A percentile compares a stretch with the other conserved stretches of the same genome.
phyloP scores from a whole-genome alignment of 2,888 invertebrate genomes.

The Notodonta dromedarius region DNA sequence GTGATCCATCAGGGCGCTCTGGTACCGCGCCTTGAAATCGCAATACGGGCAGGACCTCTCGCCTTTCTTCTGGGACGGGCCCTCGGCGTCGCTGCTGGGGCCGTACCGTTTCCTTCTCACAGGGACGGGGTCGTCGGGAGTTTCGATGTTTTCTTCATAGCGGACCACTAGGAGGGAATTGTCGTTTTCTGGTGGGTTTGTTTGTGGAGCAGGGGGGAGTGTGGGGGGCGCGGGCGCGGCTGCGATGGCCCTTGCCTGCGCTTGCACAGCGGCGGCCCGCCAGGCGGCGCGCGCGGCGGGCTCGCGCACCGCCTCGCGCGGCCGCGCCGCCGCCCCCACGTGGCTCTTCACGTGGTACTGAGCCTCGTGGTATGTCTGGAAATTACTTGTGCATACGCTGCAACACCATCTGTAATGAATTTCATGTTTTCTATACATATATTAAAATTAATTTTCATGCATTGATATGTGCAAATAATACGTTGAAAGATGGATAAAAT shows the following conservation, averaged over 20 bases:
- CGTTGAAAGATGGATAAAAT: too few relatives aligned
- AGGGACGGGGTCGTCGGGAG: constrained; percentile 43
- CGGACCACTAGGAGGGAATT: constrained; percentile 68
- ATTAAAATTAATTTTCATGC: background rate
- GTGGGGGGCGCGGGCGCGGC: background rate
- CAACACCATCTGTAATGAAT: constrained; percentile 69
- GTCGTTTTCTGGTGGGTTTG: constrained; percentile 37
- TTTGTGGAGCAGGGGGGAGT: constrained; percentile 15
- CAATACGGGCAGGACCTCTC: constrained; percentile 59
- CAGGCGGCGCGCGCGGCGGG: constrained; percentile 55
- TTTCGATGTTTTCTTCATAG: constrained; percentile 61
- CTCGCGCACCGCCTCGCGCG: constrained; percentile 60
- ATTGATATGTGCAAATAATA: too few relatives aligned
- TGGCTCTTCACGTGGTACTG: constrained; percentile 72
- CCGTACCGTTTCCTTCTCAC: constrained; percentile 32
- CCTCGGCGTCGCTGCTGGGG: constrained; percentile 62
- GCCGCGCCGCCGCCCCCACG: constrained; percentile 47
- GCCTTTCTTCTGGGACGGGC: constrained; percentile 27
- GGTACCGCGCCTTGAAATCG: constrained; percentile 35
- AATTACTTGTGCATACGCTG: constrained; percentile 56
- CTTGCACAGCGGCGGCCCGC: constrained; percentile 51
- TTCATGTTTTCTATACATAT: constrained; percentile 9
- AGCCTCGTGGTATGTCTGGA: constrained; percentile 71
- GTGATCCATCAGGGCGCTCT: constrained; percentile 62
- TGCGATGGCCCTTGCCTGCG: constrained; percentile 51